A percentile compares a stretch with the other conserved stretches of the same genome.
Conservation (phyloP, 2,888 invertebrate species). For the Stenoptilia bipunctidactyla region DNA sequence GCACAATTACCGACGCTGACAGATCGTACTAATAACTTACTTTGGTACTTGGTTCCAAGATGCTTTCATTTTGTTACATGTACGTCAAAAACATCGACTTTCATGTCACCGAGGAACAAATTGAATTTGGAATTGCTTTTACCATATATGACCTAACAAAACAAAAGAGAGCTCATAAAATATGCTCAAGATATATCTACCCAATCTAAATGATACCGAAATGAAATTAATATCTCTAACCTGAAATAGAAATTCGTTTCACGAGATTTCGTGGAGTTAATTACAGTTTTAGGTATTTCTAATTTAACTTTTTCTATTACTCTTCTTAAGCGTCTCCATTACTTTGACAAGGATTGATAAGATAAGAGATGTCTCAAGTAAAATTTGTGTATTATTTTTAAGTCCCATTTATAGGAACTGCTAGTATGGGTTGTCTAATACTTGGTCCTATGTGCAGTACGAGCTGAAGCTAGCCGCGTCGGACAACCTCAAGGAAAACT, state of each 20-base stretch:
- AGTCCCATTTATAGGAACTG: too few relatives aligned
- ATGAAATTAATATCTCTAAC: too few relatives aligned
- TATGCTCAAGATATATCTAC: too few relatives aligned
- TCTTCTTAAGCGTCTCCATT: slow-evolving; percentile 2
- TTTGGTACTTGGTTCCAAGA: slow-evolving; percentile 36
- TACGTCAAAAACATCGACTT: too few relatives aligned
- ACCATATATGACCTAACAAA: too few relatives aligned
- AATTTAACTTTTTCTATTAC: slow-evolving; percentile 17
- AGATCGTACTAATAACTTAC: slow-evolving; percentile 57
- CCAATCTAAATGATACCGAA: too few relatives aligned
- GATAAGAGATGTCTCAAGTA: not conserved
- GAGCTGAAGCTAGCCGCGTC: slow-evolving; percentile 95
- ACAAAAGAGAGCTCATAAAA: too few relatives aligned
- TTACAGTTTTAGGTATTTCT: slow-evolving; percentile 21
- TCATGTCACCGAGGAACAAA: slow-evolving; percentile 22
- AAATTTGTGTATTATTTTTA: too few relatives aligned
- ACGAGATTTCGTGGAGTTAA: slow-evolving; percentile 32
- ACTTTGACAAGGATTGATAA: slow-evolving; percentile 1
- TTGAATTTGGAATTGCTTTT: too few relatives aligned
- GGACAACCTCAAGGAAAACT: slow-evolving; percentile 97
- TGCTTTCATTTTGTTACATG: slow-evolving; percentile 16
- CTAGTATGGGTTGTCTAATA: slow-evolving; percentile 22
- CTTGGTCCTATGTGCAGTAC: slow-evolving; percentile 71
- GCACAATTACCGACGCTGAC: slow-evolving; percentile 26
- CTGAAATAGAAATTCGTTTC: slow-evolving; percentile 1